Evolutionary conservation across 1,140 invertebrate species (phyloP).

Genomic region (Calephelis virginiensis): DNA sequence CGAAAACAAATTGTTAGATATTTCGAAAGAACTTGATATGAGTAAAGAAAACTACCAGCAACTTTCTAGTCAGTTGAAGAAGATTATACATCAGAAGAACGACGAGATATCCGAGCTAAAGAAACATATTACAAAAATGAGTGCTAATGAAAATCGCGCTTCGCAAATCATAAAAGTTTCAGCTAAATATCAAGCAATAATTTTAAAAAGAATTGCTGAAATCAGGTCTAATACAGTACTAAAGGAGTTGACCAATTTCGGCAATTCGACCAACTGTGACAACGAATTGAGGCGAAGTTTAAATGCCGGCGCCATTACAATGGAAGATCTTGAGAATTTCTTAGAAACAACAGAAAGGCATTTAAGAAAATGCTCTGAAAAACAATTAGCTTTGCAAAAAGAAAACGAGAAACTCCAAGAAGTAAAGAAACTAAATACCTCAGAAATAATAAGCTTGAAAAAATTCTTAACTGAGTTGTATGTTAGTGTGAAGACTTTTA

Average conservation of each 20-base stretch:
- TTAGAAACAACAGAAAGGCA: slow-evolving; percentile 67
- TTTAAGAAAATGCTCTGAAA: slow-evolving; percentile 56
- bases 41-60: slow-evolving; percentile 64
- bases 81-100: slow-evolving; percentile 66
- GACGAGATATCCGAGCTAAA: slow-evolving; percentile 67
- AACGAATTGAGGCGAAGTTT: slow-evolving; percentile 51
- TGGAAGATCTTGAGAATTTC: slow-evolving; percentile 70
- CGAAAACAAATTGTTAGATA: slow-evolving; percentile 58
- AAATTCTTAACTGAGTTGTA: slow-evolving; percentile 66
- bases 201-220: slow-evolving; percentile 65
- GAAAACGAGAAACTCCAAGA: slow-evolving; percentile 60
- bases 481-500: slow-evolving; percentile 59
- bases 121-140: slow-evolving; percentile 64
- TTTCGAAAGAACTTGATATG: slow-evolving; percentile 55
- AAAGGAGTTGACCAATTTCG: slow-evolving; percentile 66
- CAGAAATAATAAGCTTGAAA: slow-evolving; percentile 61
- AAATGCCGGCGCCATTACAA: slow-evolving; percentile 55
- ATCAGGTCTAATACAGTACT: slow-evolving; percentile 64
- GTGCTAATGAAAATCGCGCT: slow-evolving; percentile 56
- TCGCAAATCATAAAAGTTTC: slow-evolving; percentile 70
- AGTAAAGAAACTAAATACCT: slow-evolving; percentile 63
- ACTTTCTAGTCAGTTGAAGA: slow-evolving; percentile 62
- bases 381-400: slow-evolving; percentile 58
- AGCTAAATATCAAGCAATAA: slow-evolving; percentile 68
- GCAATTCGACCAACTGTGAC: slow-evolving; percentile 50